These are phyloP conservation scores for Tipula unca DNA, from an alignment of 2,888 invertebrate species.

Conservation along the genomic window DNA sequence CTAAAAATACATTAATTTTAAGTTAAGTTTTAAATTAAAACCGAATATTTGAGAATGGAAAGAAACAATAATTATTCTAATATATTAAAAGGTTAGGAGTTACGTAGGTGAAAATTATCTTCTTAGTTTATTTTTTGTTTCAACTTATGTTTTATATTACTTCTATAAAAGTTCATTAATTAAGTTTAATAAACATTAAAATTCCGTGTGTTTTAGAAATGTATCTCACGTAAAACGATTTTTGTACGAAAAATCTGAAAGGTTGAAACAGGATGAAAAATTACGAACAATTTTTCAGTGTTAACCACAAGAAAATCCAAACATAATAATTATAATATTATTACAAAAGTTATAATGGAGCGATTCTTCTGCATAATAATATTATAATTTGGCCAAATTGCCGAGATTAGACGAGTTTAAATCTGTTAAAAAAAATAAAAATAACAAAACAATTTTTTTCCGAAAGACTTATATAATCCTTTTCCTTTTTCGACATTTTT, in stretches of 20 bases:
- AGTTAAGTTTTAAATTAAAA: too few relatives aligned
- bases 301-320: neutral
- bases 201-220: neutral
- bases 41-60: too few relatives aligned
- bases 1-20: too few relatives aligned
- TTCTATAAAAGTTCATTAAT: too few relatives aligned
- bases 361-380: neutral
- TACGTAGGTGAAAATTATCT: too few relatives aligned
- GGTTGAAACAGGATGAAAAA: neutral
- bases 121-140: too few relatives aligned
- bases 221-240: neutral
- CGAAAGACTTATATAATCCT: neutral
- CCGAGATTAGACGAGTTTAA: neutral
- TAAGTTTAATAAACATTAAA: neutral
- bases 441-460: too few relatives aligned
- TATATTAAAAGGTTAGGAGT: too few relatives aligned
- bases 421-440: neutral
- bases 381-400: neutral
- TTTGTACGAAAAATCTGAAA: neutral
- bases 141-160: too few relatives aligned
- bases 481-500: neutral
- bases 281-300: neutral
- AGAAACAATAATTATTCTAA: too few relatives aligned
- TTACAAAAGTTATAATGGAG: neutral
- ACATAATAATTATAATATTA: neutral